These are phyloP conservation scores for Calephelis perditalis DNA, from an alignment of 2,888 invertebrate species.

Conservation along the genomic window DNA sequence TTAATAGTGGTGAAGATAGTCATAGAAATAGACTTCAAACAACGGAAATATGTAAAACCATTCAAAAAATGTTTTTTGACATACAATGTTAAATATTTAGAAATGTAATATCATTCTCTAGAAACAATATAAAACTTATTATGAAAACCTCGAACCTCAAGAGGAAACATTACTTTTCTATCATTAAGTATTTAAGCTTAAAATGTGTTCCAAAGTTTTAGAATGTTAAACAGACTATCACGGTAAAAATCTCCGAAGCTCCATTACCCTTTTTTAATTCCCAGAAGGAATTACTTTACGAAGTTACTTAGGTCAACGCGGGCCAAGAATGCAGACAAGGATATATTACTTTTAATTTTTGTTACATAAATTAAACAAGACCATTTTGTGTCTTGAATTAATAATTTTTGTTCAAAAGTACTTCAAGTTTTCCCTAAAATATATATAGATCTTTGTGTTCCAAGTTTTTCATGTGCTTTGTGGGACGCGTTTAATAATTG, in stretches of 20 bases:
- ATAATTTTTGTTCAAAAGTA: neutral
- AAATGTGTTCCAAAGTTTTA: conserved; percentile 8
- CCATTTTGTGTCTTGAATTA: conserved; percentile 5
- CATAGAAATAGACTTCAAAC: too few relatives aligned
- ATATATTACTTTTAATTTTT: conserved; percentile 18
- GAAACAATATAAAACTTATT: too few relatives aligned
- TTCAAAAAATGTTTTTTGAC: too few relatives aligned
- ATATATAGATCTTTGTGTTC: neutral
- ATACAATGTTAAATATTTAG: too few relatives aligned
- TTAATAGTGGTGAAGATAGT: too few relatives aligned
- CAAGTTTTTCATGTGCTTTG: neutral
- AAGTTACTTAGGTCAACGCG: conserved; percentile 31
- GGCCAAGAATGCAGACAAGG: conserved; percentile 23
- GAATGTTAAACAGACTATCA: conserved; percentile 16
- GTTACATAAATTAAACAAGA: conserved; percentile 6
- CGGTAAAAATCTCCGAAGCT: conserved; percentile 27
- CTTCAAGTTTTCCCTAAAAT: neutral
- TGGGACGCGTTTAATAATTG: neutral
- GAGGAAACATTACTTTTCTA: conserved; percentile 9
- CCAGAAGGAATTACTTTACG: conserved; percentile 29
- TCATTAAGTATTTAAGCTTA: conserved; percentile 7
- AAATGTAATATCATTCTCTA: too few relatives aligned
- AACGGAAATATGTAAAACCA: too few relatives aligned
- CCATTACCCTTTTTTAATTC: conserved; percentile 31
- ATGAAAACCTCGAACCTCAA: neutral